Percentiles rank a stretch among this genome's conserved stretches.
Evolutionary conservation across 2,888 invertebrate genomes (phyloP).

Genomic region (Machimus rusticus): DNA sequence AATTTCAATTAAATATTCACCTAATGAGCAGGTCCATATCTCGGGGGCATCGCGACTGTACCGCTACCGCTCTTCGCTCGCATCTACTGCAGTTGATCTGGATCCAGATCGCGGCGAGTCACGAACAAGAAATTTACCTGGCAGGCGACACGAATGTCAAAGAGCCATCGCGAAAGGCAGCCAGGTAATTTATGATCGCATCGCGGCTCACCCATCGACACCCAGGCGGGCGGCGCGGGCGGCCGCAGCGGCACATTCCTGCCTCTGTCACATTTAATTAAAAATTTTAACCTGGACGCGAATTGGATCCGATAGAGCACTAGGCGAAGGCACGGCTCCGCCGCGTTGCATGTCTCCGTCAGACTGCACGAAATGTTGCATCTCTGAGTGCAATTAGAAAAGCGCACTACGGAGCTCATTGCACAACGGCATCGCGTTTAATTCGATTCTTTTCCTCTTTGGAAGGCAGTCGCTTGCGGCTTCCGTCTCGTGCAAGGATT

Average conservation of each 20-base stretch:
- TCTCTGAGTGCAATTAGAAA: constrained; percentile 22
- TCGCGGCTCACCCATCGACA: constrained; percentile 7
- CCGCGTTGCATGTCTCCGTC: neutral
- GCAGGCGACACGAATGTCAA: constrained; percentile 11
- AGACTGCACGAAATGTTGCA: constrained; percentile 6
- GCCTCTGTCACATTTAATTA: neutral
- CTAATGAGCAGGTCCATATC: neutral
- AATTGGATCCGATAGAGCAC: constrained; percentile 4
- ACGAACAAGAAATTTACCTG: neutral
- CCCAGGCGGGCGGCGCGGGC: neutral
- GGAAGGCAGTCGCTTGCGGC: neutral
- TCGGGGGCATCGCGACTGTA: neutral
- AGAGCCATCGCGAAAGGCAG: neutral
- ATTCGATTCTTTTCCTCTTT: neutral
- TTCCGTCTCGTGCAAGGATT: neutral
- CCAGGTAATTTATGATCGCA: neutral
- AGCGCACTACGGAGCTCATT: neutral
- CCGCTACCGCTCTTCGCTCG: neutral
- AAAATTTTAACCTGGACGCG: constrained; percentile 1
- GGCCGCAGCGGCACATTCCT: neutral
- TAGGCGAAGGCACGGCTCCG: neutral
- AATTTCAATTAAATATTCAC: neutral
- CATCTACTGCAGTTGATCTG: neutral
- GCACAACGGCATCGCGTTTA: neutral
- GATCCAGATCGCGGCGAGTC: neutral